These are phyloP conservation scores for Drosophila falleni DNA, from an alignment of 2,888 invertebrate genomes.

Conservation along the genomic window DNA sequence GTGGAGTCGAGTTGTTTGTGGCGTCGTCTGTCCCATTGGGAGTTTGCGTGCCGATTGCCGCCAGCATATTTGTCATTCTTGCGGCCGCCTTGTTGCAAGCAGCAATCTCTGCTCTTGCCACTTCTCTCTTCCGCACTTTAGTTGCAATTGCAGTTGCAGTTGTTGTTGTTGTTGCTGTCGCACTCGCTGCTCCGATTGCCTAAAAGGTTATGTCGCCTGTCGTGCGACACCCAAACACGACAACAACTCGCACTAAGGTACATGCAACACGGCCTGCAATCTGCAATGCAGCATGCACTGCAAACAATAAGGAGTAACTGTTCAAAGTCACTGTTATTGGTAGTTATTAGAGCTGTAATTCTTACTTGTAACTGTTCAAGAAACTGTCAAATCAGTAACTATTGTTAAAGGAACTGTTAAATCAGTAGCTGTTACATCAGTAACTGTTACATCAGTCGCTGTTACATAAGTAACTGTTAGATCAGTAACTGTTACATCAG, in stretches of 20 bases:
- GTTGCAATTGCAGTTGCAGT: constrained; percentile 6
- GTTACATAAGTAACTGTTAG: background rate
- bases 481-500: background rate
- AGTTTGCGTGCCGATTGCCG: constrained; percentile 64
- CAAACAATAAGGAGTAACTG: background rate
- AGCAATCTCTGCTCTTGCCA: constrained; percentile 38
- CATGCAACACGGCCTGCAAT: constrained; percentile 45
- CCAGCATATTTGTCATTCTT: constrained; percentile 73
- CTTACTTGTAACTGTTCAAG: background rate
- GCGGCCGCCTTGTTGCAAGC: constrained; percentile 51
- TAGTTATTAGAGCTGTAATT: background rate
- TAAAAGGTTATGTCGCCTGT: constrained; percentile 78
- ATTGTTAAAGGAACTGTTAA: background rate
- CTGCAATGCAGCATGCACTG: constrained; percentile 22
- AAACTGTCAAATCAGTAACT: background rate
- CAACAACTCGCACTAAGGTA: constrained; percentile 31
- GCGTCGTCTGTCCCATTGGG: constrained; percentile 32
- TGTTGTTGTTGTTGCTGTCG: constrained; percentile 11
- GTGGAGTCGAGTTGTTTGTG: constrained; percentile 28
- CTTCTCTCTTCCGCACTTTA: constrained; percentile 38
- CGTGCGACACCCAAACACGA: constrained; percentile 68
- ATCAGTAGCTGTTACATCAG: background rate
- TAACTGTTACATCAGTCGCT: background rate
- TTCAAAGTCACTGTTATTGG: background rate
- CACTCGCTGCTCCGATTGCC: constrained; percentile 57